Evolutionary conservation across 2,888 invertebrate genomes (phyloP), one percentile per base, ranked within the genome.

Genomic region (Leptopilina drosophilae): DNA sequence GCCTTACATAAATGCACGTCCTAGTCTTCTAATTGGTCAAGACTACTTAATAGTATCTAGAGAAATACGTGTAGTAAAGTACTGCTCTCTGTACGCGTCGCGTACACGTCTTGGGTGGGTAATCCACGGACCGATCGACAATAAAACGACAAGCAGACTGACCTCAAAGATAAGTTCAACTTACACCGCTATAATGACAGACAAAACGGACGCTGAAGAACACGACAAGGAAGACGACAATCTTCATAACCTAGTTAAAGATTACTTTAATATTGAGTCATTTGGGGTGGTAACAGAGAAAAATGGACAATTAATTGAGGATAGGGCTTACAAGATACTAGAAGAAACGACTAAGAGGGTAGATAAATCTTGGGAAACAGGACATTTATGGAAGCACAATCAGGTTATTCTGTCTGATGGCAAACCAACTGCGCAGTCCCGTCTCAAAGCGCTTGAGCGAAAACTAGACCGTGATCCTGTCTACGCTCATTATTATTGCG

Each of bases 401-500:
- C n/a, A 59, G 15, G 12, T n/a, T 5, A 59, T 5, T 5, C 11
- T 59, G 3, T 7, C 59, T 59, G n/a, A 59, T 5, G 15, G 59
- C 7, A 15, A n/a, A 15, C 14, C 0, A 6, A 15, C 15, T 4
- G 59, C 59, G n/a, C 59, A 11, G n/a, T n/a, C 5, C 33, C 80
- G 86, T 14, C 62, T 84, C 4, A 12, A 77, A 46, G 80, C 77
- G 15, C 62, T 85, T 14, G 85, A 86, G 82, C 85, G 53, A 78
- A 84, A 26, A 84, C 82, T 77, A 73, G 77, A 81, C 9, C 80
- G 73, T 65, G 82, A 85, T 62, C 77, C 73, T 15, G 75, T 73
- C 33, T 80, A 82, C 20, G 81, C 11, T 79, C 82, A 62, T 69
- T 85, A 20, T n/a, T 62, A 59, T 11, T 67, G 42, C 12, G 15